A percentile compares a stretch with the other conserved stretches of the same genome.
These are phyloP conservation scores for Beris chalybata DNA, from an alignment of 2,888 invertebrate species.

Conservation along the genomic window DNA sequence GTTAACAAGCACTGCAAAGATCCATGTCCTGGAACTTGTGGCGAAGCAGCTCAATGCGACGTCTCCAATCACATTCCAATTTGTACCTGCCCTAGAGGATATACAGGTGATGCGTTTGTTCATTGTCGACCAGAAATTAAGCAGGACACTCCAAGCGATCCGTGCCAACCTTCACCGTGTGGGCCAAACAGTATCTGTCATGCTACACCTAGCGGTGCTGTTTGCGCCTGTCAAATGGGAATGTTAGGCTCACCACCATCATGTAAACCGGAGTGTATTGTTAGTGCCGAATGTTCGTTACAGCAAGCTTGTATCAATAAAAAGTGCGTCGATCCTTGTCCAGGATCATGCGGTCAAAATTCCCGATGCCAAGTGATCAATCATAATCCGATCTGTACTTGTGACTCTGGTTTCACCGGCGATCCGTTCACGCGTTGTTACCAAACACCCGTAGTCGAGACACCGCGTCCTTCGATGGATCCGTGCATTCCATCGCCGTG, in stretches of 20 bases:
- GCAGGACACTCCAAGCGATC: constrained; percentile 52
- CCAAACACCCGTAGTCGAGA: constrained; percentile 49
- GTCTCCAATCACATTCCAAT: constrained; percentile 75
- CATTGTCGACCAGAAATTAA: constrained; percentile 58
- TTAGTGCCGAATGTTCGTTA: constrained; percentile 74
- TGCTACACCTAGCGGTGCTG: constrained; percentile 65
- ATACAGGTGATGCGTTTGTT: constrained; percentile 70
- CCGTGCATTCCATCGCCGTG: constrained; percentile 69
- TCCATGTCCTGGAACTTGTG: constrained; percentile 76
- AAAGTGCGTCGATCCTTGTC: constrained; percentile 77
- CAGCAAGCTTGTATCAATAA: constrained; percentile 73
- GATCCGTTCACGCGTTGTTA: constrained; percentile 74
- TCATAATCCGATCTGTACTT: constrained; percentile 80
- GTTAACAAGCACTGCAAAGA: constrained; percentile 72
- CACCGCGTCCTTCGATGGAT: constrained; percentile 55
- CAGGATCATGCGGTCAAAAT: constrained; percentile 75
- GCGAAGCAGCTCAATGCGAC: constrained; percentile 69
- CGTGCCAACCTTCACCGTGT: constrained; percentile 74
- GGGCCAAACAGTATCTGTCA: constrained; percentile 74
- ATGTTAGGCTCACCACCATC: constrained; percentile 74
- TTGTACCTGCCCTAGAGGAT: constrained; percentile 68
- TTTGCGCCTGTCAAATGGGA: constrained; percentile 71
- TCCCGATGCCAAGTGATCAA: constrained; percentile 79
- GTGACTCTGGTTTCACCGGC: constrained; percentile 69
- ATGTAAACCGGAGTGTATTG: constrained; percentile 78